Conservation (phyloP, 1,140 invertebrate species). For the Micrasema minimum region DNA sequence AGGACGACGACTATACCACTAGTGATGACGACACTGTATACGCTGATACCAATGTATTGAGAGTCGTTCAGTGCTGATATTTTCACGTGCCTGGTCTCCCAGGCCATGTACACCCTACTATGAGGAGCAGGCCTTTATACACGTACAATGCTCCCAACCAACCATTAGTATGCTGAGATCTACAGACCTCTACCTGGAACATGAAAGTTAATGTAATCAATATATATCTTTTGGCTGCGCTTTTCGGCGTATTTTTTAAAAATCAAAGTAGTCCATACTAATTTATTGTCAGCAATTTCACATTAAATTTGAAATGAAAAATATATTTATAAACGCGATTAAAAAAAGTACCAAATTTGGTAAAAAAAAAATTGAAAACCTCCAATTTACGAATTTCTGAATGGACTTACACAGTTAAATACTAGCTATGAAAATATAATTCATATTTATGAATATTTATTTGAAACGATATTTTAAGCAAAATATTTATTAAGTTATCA, state of each 20-base stretch:
- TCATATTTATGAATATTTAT: too few species aligned
- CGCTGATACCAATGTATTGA: slow-evolving; percentile 94
- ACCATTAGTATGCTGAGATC: slow-evolving; percentile 84
- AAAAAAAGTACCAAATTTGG: too few species aligned
- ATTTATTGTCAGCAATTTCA: too few species aligned
- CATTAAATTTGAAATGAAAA: too few species aligned
- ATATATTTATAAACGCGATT: slow-evolving; percentile 7
- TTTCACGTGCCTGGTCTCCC: slow-evolving; percentile 97
- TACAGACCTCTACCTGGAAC: slow-evolving; percentile 86
- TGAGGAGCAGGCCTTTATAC: slow-evolving; percentile 87
- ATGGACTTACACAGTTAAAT: too few species aligned
- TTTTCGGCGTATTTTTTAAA: too few species aligned
- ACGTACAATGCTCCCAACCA: slow-evolving; percentile 89
- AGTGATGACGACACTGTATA: slow-evolving; percentile 92
- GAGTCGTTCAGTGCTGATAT: slow-evolving; percentile 98
- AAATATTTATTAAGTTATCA: too few species aligned
- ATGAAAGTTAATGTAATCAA: slow-evolving; percentile 1
- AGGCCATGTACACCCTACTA: slow-evolving; percentile 97
- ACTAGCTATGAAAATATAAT: too few species aligned
- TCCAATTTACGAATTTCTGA: too few species aligned
- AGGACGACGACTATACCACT: slow-evolving; percentile 86
- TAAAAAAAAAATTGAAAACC: too few species aligned
- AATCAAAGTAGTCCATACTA: too few species aligned
- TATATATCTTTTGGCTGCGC: neutral
- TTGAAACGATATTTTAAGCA: too few species aligned